phyloP scores from a whole-genome alignment of 1,140 invertebrate genomes.

The Drosophila kanapiae region DNA sequence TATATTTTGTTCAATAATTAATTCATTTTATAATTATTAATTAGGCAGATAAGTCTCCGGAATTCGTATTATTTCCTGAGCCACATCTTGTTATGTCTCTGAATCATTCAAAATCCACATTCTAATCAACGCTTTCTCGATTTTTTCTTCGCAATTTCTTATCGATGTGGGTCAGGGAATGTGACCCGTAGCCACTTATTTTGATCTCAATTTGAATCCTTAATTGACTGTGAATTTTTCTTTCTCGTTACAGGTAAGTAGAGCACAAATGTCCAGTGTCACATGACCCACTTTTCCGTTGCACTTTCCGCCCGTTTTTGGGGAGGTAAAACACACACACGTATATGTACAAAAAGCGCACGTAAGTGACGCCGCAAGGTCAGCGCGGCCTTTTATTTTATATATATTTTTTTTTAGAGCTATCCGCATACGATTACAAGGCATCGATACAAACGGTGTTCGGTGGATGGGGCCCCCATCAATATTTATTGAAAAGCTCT shows the following conservation, averaged over 20 bases:
- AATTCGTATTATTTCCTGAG: no score
- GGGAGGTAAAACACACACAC: slow-evolving; percentile 1
- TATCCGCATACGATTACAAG: slow-evolving; percentile 62
- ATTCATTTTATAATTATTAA: no score
- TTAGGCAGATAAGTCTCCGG: no score
- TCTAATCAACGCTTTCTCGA: neutral
- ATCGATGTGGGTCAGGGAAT: slow-evolving; percentile 6
- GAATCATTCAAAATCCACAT: no score
- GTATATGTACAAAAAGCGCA: slow-evolving; percentile 6
- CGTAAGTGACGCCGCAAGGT: slow-evolving; percentile 68
- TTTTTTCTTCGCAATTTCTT: neutral
- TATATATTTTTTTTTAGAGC: slow-evolving; percentile 10
- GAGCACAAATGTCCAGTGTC: slow-evolving; percentile 68
- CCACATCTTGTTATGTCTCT: neutral
- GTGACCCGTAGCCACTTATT: neutral
- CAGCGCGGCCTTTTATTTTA: slow-evolving; percentile 56
- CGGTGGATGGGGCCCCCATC: slow-evolving; percentile 45
- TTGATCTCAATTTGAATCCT: slow-evolving; percentile 16
- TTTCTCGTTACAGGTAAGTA: slow-evolving; percentile 76
- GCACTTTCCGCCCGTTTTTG: slow-evolving; percentile 26
- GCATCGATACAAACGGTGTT: slow-evolving; percentile 14
- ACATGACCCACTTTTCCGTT: slow-evolving; percentile 72
- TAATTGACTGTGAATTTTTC: slow-evolving; percentile 44
- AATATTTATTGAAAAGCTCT: slow-evolving; percentile 72
- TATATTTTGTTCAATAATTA: no score